These are phyloP conservation scores for Patella ulyssiponensis DNA, from an alignment of 2,888 invertebrate genomes.

Conservation along the genomic window DNA sequence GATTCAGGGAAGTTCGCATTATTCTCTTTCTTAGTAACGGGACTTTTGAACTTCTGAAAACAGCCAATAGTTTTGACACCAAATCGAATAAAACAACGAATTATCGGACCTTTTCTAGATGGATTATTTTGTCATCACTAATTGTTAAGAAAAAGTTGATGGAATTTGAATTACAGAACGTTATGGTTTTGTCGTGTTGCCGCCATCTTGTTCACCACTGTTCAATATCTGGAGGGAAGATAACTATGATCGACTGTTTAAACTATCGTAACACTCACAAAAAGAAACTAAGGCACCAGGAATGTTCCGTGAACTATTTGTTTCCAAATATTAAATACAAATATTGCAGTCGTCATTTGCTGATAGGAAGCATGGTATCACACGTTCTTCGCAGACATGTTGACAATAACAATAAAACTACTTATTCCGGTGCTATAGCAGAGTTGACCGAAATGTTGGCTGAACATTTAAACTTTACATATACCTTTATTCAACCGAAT, in stretches of 20 bases:
- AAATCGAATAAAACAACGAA: background rate
- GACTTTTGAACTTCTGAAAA: background rate
- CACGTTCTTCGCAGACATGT: background rate
- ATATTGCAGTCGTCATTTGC: background rate
- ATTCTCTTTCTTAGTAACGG: background rate
- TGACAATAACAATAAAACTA: background rate
- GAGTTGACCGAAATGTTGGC: background rate
- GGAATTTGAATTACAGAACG: too few species aligned
- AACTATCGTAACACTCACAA: too few species aligned
- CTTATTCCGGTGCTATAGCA: background rate
- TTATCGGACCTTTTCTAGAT: background rate
- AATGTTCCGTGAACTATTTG: background rate
- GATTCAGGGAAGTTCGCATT: too few species aligned
- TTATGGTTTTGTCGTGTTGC: too few species aligned
- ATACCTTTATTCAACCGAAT: background rate
- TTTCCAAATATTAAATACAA: slow-evolving; percentile 10
- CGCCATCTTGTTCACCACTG: too few species aligned
- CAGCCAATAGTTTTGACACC: background rate
- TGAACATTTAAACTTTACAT: background rate
- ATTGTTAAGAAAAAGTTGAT: too few species aligned
- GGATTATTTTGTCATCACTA: background rate
- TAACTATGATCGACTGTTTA: too few species aligned
- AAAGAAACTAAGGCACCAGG: background rate
- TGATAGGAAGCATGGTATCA: background rate
- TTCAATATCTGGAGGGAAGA: too few species aligned